Base-by-base conservation (phyloP, 2,113 vertebrate species). In the Thamnaconus septentrionalis region DNA sequence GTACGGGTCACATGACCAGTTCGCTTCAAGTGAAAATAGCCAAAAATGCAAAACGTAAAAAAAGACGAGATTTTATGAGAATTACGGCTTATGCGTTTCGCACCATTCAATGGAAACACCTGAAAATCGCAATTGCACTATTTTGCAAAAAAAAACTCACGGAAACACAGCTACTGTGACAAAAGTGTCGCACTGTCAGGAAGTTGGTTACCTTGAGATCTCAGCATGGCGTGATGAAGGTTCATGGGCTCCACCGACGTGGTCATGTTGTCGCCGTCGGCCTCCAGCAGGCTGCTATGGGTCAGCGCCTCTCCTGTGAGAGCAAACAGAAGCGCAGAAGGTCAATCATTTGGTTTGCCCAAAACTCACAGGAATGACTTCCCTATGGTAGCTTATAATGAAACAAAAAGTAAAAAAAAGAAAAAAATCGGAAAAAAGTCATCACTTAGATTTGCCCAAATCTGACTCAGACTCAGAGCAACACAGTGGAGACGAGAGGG, bases 281-380 rank as follows among this genome's bases (percentile, higher is more conserved):
- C 95, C 89, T 97, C 96, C 82, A 98, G 91, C 85, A 97, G 91
- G 86, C 93, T 96, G 89, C 95, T 97, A 60, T 95, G 95, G 85
- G 96, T 94, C 71, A 97, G 90, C 9, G 95, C 93, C 69, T 97
- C 96, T 81, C 89, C 91, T 91, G 87, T 82, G 50, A 59, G 60
- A 43, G 43, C 18, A 62, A 41, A 73, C 12, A 72, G 41, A 61
- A 4, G 42, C 10, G 12, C 39, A 7, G n/a, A 8, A 8, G 4
- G 11, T 7, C 8, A 48, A 8, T 48, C 18, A 1, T 31, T 31
- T 31, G 18, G 11, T 11, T 50, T 50, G 5, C n/a, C 11, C 48
- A 50, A n/a, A n/a, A 50, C 9, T 10, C 11, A 9, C 47, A 9
- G 7, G 11, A 10, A 48, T 8, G 8, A 48, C 1, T 0, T 56